These are phyloP conservation scores for Parapristionchus giblindavisi DNA, from an alignment of 2,888 invertebrate species.

Conservation along the genomic window DNA sequence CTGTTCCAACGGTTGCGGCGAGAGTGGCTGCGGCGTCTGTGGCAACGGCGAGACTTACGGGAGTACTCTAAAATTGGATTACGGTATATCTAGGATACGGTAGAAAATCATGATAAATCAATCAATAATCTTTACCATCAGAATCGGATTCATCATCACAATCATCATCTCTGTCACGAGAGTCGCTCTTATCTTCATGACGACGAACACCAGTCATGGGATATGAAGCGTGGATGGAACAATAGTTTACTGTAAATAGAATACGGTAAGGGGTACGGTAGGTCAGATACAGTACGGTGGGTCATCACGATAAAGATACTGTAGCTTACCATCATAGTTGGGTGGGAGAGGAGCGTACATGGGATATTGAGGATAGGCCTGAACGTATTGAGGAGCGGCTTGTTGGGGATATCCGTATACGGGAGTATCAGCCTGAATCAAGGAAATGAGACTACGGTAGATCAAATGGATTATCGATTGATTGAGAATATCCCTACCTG, in stretches of 20 bases:
- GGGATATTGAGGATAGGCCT: conserved; percentile 39
- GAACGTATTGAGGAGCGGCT: background rate
- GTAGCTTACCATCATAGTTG: conserved; percentile 48
- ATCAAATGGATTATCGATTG: no score
- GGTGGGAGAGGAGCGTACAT: conserved; percentile 48
- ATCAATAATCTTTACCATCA: background rate
- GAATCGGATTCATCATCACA: background rate
- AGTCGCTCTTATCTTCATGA: conserved; percentile 1
- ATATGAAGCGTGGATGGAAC: conserved; percentile 33
- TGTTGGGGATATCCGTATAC: background rate
- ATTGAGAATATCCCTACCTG: no score
- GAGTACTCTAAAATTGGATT: conserved; percentile 23
- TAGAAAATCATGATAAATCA: background rate
- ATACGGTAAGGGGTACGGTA: background rate
- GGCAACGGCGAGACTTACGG: conserved; percentile 31
- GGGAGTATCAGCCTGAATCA: background rate
- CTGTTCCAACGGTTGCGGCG: conserved; percentile 37
- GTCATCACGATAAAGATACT: no score
- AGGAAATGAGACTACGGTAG: background rate
- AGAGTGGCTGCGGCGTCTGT: conserved; percentile 33
- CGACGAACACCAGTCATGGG: conserved; percentile 39
- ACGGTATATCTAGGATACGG: no score
- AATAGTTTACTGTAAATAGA: conserved; percentile 42
- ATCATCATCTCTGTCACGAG: background rate
- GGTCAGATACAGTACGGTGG: no score